Percentiles rank a stretch among this genome's conserved stretches.
These are phyloP conservation scores for Caenorhabditis plicata DNA, from an alignment of 2,888 invertebrate genomes.

Conservation along the genomic window DNA sequence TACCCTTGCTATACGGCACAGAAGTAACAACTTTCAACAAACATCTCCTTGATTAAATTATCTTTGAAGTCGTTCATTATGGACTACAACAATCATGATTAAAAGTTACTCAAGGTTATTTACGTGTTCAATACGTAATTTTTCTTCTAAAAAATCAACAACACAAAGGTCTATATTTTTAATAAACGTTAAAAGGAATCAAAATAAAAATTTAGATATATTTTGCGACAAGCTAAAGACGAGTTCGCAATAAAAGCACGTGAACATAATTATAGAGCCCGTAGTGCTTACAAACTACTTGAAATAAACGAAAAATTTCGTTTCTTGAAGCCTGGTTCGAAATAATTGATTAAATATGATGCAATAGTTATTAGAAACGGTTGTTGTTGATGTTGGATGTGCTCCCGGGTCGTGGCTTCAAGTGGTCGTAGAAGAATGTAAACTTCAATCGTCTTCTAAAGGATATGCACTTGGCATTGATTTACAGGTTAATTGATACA, in stretches of 20 bases:
- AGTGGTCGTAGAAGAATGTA: conserved; percentile 50
- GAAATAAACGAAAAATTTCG: conserved; percentile 61
- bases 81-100: too few species aligned
- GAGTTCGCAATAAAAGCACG: conserved; percentile 48
- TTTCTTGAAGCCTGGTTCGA: conserved; percentile 46
- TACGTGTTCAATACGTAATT: too few species aligned
- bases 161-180: too few species aligned
- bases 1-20: too few species aligned
- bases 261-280: conserved; percentile 58
- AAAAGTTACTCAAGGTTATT: too few species aligned
- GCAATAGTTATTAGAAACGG: conserved; percentile 15
- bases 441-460: too few species aligned
- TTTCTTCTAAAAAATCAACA: too few species aligned
- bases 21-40: too few species aligned
- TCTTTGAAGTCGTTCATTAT: too few species aligned
- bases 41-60: too few species aligned
- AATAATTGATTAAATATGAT: conserved; percentile 1
- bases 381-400: conserved; percentile 57
- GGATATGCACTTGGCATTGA: conserved; percentile 59
- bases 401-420: conserved; percentile 65
- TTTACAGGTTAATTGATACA: conserved; percentile 40
- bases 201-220: conserved; percentile 48
- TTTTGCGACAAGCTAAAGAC: conserved; percentile 55
- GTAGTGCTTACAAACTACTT: conserved; percentile 64
- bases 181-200: too few species aligned